phyloP scores from a whole-genome alignment of 1,140 invertebrate species.

The Drosophila insularis region DNA sequence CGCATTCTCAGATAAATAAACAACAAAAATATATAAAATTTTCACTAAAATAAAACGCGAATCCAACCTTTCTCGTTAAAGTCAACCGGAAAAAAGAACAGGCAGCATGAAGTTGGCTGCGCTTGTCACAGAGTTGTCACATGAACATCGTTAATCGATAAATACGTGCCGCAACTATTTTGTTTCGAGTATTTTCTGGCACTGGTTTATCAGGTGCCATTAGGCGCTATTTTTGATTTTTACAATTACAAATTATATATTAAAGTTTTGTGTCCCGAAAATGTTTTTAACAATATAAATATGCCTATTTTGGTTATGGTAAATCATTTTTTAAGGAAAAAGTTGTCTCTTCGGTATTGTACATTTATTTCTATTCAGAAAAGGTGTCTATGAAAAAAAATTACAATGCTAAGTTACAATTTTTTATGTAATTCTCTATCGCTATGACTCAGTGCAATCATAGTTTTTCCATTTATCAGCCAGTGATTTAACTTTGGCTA shows the following conservation, averaged over 20 bases:
- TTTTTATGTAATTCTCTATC: neutral
- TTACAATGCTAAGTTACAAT: neutral
- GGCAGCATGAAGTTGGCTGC: conserved; percentile 73
- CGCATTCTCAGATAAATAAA: conserved; percentile 49
- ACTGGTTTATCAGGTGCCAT: neutral
- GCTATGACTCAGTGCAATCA: conserved; percentile 56
- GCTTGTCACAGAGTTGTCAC: conserved; percentile 36
- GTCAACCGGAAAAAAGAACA: conserved; percentile 82
- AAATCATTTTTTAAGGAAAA: too few relatives aligned
- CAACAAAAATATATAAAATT: conserved; percentile 40
- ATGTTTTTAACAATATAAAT: too few relatives aligned
- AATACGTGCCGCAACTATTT: neutral
- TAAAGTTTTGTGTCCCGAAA: too few relatives aligned
- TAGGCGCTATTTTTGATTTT: neutral
- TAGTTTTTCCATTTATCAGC: conserved; percentile 68
- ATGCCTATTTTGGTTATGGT: too few relatives aligned
- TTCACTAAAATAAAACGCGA: conserved; percentile 60
- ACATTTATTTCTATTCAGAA: neutral
- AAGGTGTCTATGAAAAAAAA: too few relatives aligned
- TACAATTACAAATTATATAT: too few relatives aligned
- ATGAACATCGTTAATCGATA: conserved; percentile 15
- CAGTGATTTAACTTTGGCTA: conserved; percentile 66
- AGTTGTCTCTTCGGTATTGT: too few relatives aligned
- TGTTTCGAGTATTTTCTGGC: neutral
- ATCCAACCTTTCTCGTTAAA: conserved; percentile 81